These are phyloP conservation scores for Sciurus niger DNA, from an alignment of 2,113 vertebrate species.

Conservation along the genomic window DNA sequence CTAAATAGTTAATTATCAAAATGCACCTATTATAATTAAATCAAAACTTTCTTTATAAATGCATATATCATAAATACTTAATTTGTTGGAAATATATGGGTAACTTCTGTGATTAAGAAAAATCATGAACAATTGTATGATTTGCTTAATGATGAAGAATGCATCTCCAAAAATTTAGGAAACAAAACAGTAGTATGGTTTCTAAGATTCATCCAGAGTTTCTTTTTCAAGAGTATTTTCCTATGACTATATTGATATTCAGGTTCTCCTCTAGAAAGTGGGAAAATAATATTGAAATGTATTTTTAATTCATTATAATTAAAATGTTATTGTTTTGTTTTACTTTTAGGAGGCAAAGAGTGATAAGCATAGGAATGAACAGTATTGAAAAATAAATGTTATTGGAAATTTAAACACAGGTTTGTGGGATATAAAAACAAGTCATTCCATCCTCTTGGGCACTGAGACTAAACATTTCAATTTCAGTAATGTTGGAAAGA, in stretches of 20 bases:
- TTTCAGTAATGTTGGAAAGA: constrained; percentile 8
- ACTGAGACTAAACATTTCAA: not conserved
- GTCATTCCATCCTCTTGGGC: not conserved
- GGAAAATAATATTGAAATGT: not conserved
- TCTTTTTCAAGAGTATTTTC: not conserved
- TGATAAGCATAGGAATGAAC: not conserved
- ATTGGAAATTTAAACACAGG: not conserved
- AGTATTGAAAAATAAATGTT: not conserved
- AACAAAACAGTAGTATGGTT: not conserved
- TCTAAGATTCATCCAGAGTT: not conserved
- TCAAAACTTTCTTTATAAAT: not conserved
- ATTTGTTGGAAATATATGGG: not conserved
- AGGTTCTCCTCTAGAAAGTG: constrained; percentile 1
- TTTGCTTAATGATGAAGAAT: not conserved
- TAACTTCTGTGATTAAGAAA: not conserved
- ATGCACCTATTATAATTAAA: not conserved
- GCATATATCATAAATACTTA: not conserved
- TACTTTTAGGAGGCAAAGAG: not conserved
- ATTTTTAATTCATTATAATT: not conserved
- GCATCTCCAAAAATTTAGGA: not conserved
- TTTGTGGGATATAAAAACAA: constrained; percentile 28
- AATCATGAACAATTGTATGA: not conserved
- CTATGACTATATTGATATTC: not conserved
- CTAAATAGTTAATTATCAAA: not conserved
- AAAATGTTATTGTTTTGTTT: not conserved